Evolutionary conservation across 2,797 vertebrate genomes (phyloP), one percentile per base, ranked within the genome.

Genomic region (Petrocephalus schoutedeni): DNA sequence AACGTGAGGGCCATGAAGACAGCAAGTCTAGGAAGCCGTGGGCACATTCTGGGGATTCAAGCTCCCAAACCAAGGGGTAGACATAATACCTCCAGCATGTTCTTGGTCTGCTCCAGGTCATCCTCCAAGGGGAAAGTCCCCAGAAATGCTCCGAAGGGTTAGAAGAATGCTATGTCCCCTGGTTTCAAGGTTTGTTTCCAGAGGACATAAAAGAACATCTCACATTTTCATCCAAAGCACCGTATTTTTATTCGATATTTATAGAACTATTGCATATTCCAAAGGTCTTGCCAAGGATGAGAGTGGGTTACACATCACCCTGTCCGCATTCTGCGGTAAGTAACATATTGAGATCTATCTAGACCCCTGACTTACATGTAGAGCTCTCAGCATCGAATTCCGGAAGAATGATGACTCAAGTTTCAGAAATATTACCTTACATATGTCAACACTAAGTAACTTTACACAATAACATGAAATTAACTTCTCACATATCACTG

Each of bases 381-480:
- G 64, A 80, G 74, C 19, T 49, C 74, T 80, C 74, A 49, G 41
- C n/a, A 57, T 57, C 16, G 2, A 14, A 1, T 14, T 80, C 74
- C 19, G 74, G 74, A 80, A 80, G 41, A 49, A 8, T 80, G 6
- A n/a, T 80, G 74, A n/a, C 74, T 80, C 64, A 71, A 36, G 28
- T 71, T 80, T 49, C 41, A 49, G 41, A 80, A 80, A 80, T 49
- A 80, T 80, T 80, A 49, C 74, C 74, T 80, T 49, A 80, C 64
- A 80, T 80, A 80, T 80, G 74, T 49, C 74, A 80, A 9, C 41
- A 49, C 36, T 32, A 45, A 45, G 36, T 77, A 77, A 32, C 74
- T 80, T 49, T 19, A 80, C 74, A 80, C 74, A 80, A 80, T 80
- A 80, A 80, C 41, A 49, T 36, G n/a, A 80, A 45, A 80, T 80